A percentile compares a stretch with the other conserved stretches of the same genome.
Evolutionary conservation across 2,797 vertebrate genomes (phyloP).

Genomic region (Onychomys torridus): DNA sequence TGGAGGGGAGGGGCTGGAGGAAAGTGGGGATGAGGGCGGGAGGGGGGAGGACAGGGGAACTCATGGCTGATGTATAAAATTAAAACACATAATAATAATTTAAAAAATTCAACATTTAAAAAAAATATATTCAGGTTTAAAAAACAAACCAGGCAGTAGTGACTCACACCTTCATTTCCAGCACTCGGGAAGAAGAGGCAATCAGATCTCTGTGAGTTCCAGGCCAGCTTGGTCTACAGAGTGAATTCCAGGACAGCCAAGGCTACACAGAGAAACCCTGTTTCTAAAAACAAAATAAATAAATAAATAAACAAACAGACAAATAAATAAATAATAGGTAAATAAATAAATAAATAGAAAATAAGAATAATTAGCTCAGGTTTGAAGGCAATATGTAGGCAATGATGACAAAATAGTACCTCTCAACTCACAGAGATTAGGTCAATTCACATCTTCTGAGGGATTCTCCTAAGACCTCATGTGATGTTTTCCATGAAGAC

Average conservation of each 20-base stretch:
- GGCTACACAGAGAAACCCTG: background rate
- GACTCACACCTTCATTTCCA: background rate
- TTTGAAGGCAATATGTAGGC: background rate
- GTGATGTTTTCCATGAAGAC: background rate
- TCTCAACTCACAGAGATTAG: background rate
- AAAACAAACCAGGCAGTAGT: background rate
- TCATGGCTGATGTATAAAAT: too few species aligned
- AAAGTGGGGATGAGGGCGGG: too few species aligned
- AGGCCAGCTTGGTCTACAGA: background rate
- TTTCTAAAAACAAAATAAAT: background rate
- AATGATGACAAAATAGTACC: background rate
- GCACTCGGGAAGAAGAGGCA: too few species aligned
- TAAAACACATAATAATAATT: too few species aligned
- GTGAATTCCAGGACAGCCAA: background rate
- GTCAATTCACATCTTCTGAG: background rate
- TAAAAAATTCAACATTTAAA: too few species aligned
- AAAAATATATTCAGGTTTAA: background rate
- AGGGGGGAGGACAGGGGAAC: too few species aligned
- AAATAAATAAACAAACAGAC: rapidly evolving
- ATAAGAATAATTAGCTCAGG: background rate
- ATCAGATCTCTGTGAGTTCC: too few species aligned
- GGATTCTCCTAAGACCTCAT: background rate
- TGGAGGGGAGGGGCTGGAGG: too few species aligned
- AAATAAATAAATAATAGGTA: background rate
- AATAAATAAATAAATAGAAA: background rate